phyloP scores from a whole-genome alignment of 2,888 invertebrate species.

The Dendrolimus houi region DNA sequence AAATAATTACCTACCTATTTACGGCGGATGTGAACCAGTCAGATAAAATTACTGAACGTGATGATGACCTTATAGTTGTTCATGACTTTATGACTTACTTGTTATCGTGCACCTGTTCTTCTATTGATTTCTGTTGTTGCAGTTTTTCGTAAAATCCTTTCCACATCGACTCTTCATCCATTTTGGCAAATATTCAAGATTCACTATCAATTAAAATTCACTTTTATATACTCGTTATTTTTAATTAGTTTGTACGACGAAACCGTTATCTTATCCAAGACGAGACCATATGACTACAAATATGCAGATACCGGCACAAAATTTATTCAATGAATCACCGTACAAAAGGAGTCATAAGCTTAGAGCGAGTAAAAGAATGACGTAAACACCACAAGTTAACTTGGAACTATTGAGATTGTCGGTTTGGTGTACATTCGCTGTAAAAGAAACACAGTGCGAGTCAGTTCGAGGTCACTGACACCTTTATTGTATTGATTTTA shows the following conservation, averaged over 20 bases:
- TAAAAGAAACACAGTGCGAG: constrained; percentile 19
- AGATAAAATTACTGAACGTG: too few relatives aligned
- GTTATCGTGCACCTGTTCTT: constrained; percentile 80
- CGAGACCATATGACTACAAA: constrained; percentile 18
- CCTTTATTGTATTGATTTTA: constrained; percentile 12
- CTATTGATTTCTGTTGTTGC: constrained; percentile 77
- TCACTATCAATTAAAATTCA: constrained; percentile 4
- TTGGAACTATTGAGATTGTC: constrained; percentile 25
- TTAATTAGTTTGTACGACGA: neutral
- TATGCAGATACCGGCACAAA: constrained; percentile 32
- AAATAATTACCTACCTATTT: too few relatives aligned
- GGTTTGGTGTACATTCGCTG: neutral
- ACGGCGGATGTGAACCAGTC: too few relatives aligned
- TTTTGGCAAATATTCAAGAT: constrained; percentile 22
- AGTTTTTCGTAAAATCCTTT: constrained; percentile 83
- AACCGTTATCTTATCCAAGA: constrained; percentile 7
- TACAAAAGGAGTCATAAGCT: constrained; percentile 51
- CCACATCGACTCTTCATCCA: constrained; percentile 88
- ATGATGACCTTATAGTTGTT: too few relatives aligned
- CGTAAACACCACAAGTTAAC: constrained; percentile 48
- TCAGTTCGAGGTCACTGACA: constrained; percentile 40
- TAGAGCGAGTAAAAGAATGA: constrained; percentile 39
- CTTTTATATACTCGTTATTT: neutral
- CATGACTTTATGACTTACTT: constrained; percentile 63
- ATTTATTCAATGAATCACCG: constrained; percentile 48